Evolutionary conservation across 2,797 vertebrate species (phyloP).

Genomic region (Microctenopoma stevenorrisi): DNA sequence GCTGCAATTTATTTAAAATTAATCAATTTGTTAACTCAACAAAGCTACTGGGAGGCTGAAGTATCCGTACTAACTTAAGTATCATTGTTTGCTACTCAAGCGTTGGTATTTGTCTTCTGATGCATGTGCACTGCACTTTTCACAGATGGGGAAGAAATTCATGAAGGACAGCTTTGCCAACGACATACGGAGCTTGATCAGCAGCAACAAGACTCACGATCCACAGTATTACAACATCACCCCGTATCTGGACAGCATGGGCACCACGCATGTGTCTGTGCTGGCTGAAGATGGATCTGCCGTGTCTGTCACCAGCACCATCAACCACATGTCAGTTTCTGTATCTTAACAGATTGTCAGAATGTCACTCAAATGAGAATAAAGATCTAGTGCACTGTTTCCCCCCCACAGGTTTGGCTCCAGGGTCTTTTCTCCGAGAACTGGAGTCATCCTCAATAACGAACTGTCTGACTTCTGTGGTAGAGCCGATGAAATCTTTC

Average conservation of each 20-base stretch:
- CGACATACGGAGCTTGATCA: constrained; percentile 76
- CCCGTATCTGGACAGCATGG: constrained; percentile 58
- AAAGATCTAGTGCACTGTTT: background rate
- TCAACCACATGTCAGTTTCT: constrained; percentile 90
- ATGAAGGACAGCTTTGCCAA: constrained; percentile 76
- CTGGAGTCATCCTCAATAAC: constrained; percentile 93
- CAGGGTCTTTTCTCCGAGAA: constrained; percentile 86
- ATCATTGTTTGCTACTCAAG: background rate
- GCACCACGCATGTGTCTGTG: constrained; percentile 92
- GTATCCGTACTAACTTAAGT: no score
- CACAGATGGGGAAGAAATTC: constrained; percentile 65
- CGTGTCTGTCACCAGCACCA: constrained; percentile 93
- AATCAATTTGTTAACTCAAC: background rate
- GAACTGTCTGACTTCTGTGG: constrained; percentile 90
- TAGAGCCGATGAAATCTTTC: constrained; percentile 53
- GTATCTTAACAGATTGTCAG: constrained; percentile 8
- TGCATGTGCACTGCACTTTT: background rate
- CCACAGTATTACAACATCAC: constrained; percentile 80
- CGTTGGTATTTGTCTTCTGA: background rate
- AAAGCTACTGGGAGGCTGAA: background rate
- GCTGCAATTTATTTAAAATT: no score
- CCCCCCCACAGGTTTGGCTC: constrained; percentile 89
- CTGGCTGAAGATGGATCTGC: constrained; percentile 88
- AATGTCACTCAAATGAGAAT: background rate
- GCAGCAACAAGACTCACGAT: constrained; percentile 69